These are phyloP conservation scores for Burhinus bistriatus DNA, from an alignment of 2,113 vertebrate genomes.

Conservation along the genomic window DNA sequence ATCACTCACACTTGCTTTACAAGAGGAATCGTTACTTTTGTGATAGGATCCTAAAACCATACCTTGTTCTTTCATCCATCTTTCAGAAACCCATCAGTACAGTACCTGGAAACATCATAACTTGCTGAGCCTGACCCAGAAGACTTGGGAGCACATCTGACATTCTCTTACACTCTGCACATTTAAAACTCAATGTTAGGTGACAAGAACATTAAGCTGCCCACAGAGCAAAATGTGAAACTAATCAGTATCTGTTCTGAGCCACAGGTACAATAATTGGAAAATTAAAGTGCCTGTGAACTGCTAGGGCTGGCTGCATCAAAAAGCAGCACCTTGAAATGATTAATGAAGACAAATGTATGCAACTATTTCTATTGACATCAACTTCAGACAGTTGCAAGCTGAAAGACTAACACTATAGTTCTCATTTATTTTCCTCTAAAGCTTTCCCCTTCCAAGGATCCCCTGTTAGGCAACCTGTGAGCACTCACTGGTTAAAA, in stretches of 20 bases:
- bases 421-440: not conserved
- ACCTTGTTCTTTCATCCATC: constrained; percentile 37
- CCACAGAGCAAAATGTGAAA: constrained; percentile 70
- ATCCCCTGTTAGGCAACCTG: not conserved
- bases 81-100: constrained; percentile 26
- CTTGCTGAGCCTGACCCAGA: constrained; percentile 2
- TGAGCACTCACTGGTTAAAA: not conserved
- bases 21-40: not conserved
- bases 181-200: constrained; percentile 70
- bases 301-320: constrained; percentile 46
- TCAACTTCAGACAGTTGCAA: constrained; percentile 30
- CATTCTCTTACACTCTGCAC: constrained; percentile 8
- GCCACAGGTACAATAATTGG: constrained; percentile 66
- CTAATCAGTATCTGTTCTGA: constrained; percentile 76
- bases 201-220: constrained; percentile 73
- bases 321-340: constrained; percentile 61
- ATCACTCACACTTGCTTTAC: not conserved
- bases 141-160: constrained; percentile 30
- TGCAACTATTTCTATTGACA: constrained; percentile 58
- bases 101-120: not conserved
- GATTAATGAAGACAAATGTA: constrained; percentile 79
- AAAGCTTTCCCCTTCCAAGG: not conserved
- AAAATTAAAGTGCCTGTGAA: constrained; percentile 63
- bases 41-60: not conserved
- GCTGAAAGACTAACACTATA: constrained; percentile 6